These are phyloP conservation scores for Neodiprion pinetum DNA, from an alignment of 1,140 invertebrate species.

Conservation along the genomic window DNA sequence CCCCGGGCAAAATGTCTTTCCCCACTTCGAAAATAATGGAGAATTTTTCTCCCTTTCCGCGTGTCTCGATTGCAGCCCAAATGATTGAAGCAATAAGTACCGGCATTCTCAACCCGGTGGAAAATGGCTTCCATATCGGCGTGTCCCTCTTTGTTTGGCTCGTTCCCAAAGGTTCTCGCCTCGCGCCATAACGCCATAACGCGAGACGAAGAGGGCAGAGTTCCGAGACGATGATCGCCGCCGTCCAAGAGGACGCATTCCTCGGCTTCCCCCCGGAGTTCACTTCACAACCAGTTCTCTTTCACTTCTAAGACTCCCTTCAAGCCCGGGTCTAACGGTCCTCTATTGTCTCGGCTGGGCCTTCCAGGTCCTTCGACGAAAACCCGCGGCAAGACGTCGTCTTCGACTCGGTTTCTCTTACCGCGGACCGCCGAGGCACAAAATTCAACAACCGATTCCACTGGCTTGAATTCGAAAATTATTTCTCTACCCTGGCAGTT, in stretches of 20 bases:
- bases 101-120: not conserved
- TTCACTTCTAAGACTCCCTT: slow-evolving; percentile 4
- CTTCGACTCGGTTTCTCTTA: not conserved
- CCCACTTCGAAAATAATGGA: too few relatives aligned
- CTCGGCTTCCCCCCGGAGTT: slow-evolving; percentile 2
- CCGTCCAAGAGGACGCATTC: slow-evolving; percentile 2
- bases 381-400: not conserved
- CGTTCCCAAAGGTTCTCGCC: not conserved
- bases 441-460: not conserved
- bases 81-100: too few relatives aligned
- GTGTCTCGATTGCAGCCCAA: not conserved
- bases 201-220: slow-evolving; percentile 1
- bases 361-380: slow-evolving; percentile 6
- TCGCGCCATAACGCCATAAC: not conserved
- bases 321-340: not conserved
- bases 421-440: not conserved
- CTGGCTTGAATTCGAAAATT: too few relatives aligned
- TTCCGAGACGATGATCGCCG: slow-evolving; percentile 6
- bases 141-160: not conserved
- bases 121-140: not conserved
- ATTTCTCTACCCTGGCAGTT: too few relatives aligned
- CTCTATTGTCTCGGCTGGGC: not conserved
- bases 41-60: not conserved
- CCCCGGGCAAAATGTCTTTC: too few relatives aligned
- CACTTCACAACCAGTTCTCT: slow-evolving; percentile 7